Base-by-base conservation (phyloP, 2,113 vertebrate genomes). In the Mobula birostris region DNA sequence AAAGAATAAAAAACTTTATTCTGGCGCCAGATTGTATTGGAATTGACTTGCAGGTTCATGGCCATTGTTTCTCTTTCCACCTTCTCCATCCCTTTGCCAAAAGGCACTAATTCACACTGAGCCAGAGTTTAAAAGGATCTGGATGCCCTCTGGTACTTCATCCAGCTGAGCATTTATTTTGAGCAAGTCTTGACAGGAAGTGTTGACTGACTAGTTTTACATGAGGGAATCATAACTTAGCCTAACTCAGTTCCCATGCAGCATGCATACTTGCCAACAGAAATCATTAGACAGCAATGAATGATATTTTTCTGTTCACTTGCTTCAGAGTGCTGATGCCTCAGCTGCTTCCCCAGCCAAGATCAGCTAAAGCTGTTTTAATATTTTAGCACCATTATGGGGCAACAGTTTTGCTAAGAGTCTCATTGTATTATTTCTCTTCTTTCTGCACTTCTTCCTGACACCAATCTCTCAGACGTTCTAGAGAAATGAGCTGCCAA, bases 191-290 rank as follows among this genome's bases (percentile, higher is more conserved):
- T 70, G n/a, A 11, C 82, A 85, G 79, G 32, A 80, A 80, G 74
- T 9, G 27, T 77, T n/a, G 82, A 85, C 48, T 29, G 83, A 87
- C 56, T 87, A 61, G 58, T 87, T 87, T 87, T 14, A 6, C 56
- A 61, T 87, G 4, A 11, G 9, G 83, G 83, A 87, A 61, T 87
- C 83, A 61, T 87, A 87, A n/a, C 24, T 63, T 61, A 58, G 83
- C 83, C 83, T 61, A 87, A 87, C 56, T 87, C 83, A 29, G 9
- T 63, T n/a, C 24, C 27, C 82, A 61, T 85, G 58, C 82, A 61
- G 27, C 83, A 61, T 87, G 56, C 83, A 11, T 29, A 87, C 83
- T 87, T 87, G 83, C 83, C 83, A 87, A 87, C 24, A n/a, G 56
- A 61, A 87, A 5, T 61, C 83, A 87, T 85, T 24, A 58, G 48